These are phyloP conservation scores for Himalopsyche kuldschensis DNA, from an alignment of 2,888 invertebrate genomes.

Conservation along the genomic window DNA sequence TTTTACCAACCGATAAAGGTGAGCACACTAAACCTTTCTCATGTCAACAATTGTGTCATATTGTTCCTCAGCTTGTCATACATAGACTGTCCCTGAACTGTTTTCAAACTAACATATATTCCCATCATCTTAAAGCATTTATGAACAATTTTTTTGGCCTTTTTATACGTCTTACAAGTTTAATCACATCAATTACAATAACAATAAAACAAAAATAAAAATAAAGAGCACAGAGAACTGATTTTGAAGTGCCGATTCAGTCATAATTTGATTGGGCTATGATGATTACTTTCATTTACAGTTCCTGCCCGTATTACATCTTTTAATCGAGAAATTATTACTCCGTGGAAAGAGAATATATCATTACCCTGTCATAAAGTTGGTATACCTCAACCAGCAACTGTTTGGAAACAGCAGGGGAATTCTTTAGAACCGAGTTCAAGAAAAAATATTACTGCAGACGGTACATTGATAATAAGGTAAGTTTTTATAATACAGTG, in stretches of 20 bases:
- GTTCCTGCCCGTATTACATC: conserved; percentile 89
- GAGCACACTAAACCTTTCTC: conserved; percentile 17
- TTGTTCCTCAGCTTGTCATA: too few relatives aligned
- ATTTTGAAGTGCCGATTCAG: background rate
- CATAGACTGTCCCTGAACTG: too few relatives aligned
- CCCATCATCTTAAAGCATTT: background rate
- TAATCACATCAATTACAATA: too few relatives aligned
- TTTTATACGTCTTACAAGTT: background rate
- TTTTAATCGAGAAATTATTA: conserved; percentile 76
- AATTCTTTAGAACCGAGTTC: conserved; percentile 72
- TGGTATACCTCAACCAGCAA: conserved; percentile 76
- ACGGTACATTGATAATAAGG: conserved; percentile 76
- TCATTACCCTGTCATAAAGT: conserved; percentile 82
- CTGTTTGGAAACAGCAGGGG: conserved; percentile 79
- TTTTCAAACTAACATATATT: too few relatives aligned
- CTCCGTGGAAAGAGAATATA: conserved; percentile 87
- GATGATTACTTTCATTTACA: conserved; percentile 46
- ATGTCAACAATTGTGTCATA: too few relatives aligned
- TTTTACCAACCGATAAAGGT: conserved; percentile 73
- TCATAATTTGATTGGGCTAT: background rate
- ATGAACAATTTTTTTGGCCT: background rate
- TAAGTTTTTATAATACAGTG: conserved; percentile 49
- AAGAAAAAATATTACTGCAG: conserved; percentile 65
- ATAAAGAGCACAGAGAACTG: too few relatives aligned
- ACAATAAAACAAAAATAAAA: too few relatives aligned